Conservation (phyloP, 2,888 invertebrate species). For the Cyaniris semiargus region DNA sequence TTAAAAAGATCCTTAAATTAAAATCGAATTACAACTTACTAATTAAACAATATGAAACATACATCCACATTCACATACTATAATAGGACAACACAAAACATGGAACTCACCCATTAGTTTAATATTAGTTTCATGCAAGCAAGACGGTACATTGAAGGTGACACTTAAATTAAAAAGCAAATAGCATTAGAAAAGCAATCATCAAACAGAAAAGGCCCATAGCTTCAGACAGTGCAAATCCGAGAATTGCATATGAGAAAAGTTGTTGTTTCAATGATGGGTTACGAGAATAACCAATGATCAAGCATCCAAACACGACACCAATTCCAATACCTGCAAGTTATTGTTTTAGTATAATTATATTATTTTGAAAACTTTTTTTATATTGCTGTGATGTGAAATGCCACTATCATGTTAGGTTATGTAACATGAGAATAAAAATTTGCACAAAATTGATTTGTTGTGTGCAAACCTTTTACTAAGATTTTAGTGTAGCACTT, state of each 20-base stretch:
- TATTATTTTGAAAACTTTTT: background rate
- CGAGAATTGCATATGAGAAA: slow-evolving; percentile 98
- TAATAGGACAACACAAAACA: slow-evolving; percentile 24
- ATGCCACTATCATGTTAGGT: background rate
- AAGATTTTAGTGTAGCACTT: background rate
- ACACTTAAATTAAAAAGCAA: slow-evolving; percentile 86
- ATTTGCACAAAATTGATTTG: background rate
- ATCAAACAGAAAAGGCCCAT: slow-evolving; percentile 99
- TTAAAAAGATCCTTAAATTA: background rate
- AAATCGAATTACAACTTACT: background rate
- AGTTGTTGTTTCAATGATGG: slow-evolving; percentile 98
- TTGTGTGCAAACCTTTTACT: background rate
- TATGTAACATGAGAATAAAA: background rate
- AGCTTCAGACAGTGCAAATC: slow-evolving; percentile 98
- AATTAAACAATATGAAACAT: background rate
- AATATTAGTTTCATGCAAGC: slow-evolving; percentile 27
- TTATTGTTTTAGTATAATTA: slow-evolving; percentile 35
- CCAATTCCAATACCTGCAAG: slow-evolving; percentile 96
- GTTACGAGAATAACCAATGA: slow-evolving; percentile 97
- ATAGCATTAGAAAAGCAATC: slow-evolving; percentile 98
- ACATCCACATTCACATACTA: background rate
- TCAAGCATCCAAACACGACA: slow-evolving; percentile 96
- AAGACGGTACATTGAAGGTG: slow-evolving; percentile 53
- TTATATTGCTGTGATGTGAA: background rate
- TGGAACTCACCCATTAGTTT: slow-evolving; percentile 29